These are phyloP conservation scores for Gryllus bimaculatus DNA, from an alignment of 1,140 invertebrate genomes.

Conservation along the genomic window DNA sequence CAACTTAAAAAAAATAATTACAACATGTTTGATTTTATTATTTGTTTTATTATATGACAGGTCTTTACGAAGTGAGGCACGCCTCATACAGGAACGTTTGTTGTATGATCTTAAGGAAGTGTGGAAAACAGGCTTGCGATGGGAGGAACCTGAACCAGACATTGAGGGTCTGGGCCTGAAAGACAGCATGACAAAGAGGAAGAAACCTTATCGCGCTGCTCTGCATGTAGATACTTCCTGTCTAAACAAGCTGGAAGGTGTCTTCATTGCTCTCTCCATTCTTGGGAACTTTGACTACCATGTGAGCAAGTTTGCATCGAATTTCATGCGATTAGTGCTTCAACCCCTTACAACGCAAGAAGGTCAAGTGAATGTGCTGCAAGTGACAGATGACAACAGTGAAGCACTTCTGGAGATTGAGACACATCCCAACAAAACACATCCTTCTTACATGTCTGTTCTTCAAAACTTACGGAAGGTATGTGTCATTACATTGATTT, in stretches of 20 bases:
- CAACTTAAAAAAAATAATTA: no score
- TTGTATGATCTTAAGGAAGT: constrained; percentile 35
- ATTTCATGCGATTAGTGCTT: not conserved
- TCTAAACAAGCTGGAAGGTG: not conserved
- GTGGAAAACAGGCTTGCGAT: constrained; percentile 39
- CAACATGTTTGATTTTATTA: not conserved
- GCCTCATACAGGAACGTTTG: constrained; percentile 28
- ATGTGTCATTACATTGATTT: not conserved
- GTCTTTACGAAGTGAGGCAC: not conserved
- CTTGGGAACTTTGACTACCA: not conserved
- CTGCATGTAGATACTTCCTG: not conserved
- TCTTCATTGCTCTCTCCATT: not conserved
- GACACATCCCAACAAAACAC: not conserved
- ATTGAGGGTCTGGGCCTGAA: constrained; percentile 10
- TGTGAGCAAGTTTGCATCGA: not conserved
- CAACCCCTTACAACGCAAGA: not conserved
- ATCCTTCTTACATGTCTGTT: not conserved
- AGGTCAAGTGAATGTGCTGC: not conserved
- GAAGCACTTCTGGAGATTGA: not conserved
- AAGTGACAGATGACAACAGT: not conserved
- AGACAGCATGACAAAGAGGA: not conserved
- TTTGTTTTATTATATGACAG: not conserved
- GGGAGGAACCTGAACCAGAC: constrained; percentile 26
- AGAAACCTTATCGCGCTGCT: not conserved
- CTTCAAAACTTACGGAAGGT: not conserved